phyloP scores from a whole-genome alignment of 2,113 vertebrate genomes.

The Cavia aperea region DNA sequence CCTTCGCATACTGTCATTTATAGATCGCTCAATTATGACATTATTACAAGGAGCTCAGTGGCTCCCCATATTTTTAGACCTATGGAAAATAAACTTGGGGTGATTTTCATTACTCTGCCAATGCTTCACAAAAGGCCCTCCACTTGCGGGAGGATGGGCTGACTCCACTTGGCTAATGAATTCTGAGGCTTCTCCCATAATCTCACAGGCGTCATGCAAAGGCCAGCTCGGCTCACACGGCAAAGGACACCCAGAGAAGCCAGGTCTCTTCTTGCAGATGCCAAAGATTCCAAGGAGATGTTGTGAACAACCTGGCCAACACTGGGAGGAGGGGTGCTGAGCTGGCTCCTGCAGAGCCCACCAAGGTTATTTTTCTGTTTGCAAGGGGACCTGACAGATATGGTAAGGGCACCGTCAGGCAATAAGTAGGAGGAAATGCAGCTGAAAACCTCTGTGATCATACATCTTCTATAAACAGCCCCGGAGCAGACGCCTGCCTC shows the following conservation, averaged over 20 bases:
- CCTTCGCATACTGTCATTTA: conserved; percentile 79
- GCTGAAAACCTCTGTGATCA: conserved; percentile 47
- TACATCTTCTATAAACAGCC: conserved; percentile 57
- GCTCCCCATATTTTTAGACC: conserved; percentile 76
- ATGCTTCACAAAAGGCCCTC: conserved; percentile 69
- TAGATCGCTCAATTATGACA: conserved; percentile 80
- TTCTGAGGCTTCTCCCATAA: conserved; percentile 62
- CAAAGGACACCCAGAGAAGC: conserved; percentile 54
- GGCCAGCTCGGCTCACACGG: neutral
- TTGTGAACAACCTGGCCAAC: conserved; percentile 61
- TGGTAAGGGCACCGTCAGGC: conserved; percentile 64
- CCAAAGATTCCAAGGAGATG: conserved; percentile 49
- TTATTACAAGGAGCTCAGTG: conserved; percentile 78
- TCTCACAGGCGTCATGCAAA: conserved; percentile 49
- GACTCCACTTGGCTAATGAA: conserved; percentile 72
- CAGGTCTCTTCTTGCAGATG: conserved; percentile 40
- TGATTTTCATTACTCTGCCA: conserved; percentile 69
- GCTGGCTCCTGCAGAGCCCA: conserved; percentile 40
- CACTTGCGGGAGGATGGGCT: conserved; percentile 63
- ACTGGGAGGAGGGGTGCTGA: neutral
- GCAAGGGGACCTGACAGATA: conserved; percentile 65
- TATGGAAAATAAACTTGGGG: conserved; percentile 75
- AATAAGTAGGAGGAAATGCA: conserved; percentile 58
- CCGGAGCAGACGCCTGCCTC: conserved; percentile 24
- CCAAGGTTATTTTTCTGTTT: conserved; percentile 51